phyloP scores from a whole-genome alignment of 2,888 invertebrate genomes.

The Mechanitis messenoides region DNA sequence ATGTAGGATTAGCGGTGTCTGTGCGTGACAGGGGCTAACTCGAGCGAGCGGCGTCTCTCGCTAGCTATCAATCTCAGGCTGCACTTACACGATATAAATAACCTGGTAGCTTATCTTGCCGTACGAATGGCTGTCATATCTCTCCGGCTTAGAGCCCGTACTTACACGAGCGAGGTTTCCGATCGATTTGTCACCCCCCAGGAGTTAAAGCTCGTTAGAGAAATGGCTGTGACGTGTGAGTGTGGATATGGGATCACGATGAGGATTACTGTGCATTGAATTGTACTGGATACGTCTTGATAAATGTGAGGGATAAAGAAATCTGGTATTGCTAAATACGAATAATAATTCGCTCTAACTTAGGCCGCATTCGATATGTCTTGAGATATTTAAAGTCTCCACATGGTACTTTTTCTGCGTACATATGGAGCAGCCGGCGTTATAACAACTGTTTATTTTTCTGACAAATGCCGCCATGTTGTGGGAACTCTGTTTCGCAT shows the following conservation, averaged over 20 bases:
- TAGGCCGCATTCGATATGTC: not conserved
- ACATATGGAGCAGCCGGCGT: slow-evolving; percentile 12
- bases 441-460: slow-evolving; percentile 22
- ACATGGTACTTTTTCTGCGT: not conserved
- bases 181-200: slow-evolving; percentile 34
- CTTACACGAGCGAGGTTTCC: slow-evolving; percentile 25
- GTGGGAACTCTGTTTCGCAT: slow-evolving; percentile 24
- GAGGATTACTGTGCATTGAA: not conserved
- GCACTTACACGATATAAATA: slow-evolving; percentile 21
- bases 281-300: no score
- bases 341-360: no score
- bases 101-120: slow-evolving; percentile 29
- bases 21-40: slow-evolving; percentile 18
- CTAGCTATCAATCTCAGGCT: slow-evolving; percentile 21
- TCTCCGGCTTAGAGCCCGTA: slow-evolving; percentile 26
- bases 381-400: not conserved
- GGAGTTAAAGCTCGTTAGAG: slow-evolving; percentile 23
- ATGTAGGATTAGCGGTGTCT: slow-evolving; percentile 18
- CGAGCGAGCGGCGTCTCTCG: slow-evolving; percentile 14
- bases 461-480: slow-evolving; percentile 15
- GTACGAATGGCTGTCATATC: slow-evolving; percentile 32
- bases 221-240: slow-evolving; percentile 17
- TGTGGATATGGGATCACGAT: slow-evolving; percentile 9
- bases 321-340: no score
- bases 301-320: no score